phyloP scores from a whole-genome alignment of 1,140 invertebrate genomes.

The Teleopsis dalmanni region DNA sequence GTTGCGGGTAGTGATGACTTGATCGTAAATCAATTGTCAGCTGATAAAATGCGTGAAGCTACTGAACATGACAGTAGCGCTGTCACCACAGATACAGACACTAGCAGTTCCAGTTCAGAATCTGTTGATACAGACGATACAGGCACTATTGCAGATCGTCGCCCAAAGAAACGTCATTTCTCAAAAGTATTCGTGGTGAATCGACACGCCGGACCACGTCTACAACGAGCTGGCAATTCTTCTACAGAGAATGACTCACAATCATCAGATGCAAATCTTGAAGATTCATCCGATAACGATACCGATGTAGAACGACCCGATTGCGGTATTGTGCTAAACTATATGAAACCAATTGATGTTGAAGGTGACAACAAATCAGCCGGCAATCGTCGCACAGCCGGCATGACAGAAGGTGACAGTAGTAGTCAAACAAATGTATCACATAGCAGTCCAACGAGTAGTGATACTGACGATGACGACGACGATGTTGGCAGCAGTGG shows the following conservation, averaged over 20 bases:
- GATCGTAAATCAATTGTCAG: neutral
- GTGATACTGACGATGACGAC: neutral
- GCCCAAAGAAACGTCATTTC: constrained; percentile 56
- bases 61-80: neutral
- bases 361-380: neutral
- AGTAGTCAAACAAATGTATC: constrained; percentile 7
- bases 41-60: neutral
- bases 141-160: constrained; percentile 35
- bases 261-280: constrained; percentile 47
- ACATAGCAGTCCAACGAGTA: neutral
- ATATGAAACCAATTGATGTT: constrained; percentile 39
- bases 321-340: constrained; percentile 44
- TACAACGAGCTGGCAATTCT: neutral
- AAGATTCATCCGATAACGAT: constrained; percentile 50
- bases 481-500: constrained; percentile 35
- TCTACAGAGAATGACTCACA: constrained; percentile 56
- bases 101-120: constrained; percentile 26
- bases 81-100: neutral
- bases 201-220: constrained; percentile 19
- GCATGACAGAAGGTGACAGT: constrained; percentile 2
- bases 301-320: constrained; percentile 48
- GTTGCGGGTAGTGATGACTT: constrained; percentile 43
- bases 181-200: constrained; percentile 69
- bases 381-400: neutral
- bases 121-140: constrained; percentile 39